Evolutionary conservation across 2,113 vertebrate genomes (phyloP).

Genomic region (chimpanzee (Pan troglodytes)): NHGRI_mPanTro3-v2.1_pri NC_086015.1:128726001-128726500

Average conservation of each 20-base stretch:
- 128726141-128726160: no score
- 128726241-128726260: no score
- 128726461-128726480: neutral
- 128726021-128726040: neutral
- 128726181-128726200: no score
- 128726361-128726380: neutral
- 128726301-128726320: neutral
- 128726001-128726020: slow-evolving; percentile 38
- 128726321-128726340: neutral
- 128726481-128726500: neutral
- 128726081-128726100: no score
- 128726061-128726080: no score
- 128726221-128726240: no score
- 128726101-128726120: no score
- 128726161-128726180: no score
- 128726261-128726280: neutral
- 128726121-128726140: no score
- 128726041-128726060: no score
- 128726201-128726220: no score
- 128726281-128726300: neutral
- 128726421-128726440: neutral
- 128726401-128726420: neutral
- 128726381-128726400: neutral
- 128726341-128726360: neutral
- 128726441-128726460: neutral